A percentile compares a stretch with the other conserved stretches of the same genome.
These are phyloP conservation scores for Paraplagusia blochii DNA, from an alignment of 2,113 vertebrate genomes.

Conservation along the genomic window DNA sequence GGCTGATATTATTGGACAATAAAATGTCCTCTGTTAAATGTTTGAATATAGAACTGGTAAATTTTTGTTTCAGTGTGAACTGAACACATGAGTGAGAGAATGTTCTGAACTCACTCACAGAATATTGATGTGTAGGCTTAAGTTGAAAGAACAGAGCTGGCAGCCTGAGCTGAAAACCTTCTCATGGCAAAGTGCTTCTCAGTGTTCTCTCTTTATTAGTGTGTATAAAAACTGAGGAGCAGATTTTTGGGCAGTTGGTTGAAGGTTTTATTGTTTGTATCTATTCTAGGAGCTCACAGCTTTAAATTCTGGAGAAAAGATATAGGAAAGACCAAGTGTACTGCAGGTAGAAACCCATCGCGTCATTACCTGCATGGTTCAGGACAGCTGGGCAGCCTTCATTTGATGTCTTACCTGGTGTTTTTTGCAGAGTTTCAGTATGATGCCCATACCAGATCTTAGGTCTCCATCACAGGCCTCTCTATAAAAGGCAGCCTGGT, in stretches of 20 bases:
- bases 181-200: no score
- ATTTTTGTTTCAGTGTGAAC: no score
- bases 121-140: constrained; percentile 9
- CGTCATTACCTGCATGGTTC: neutral
- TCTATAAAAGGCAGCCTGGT: constrained; percentile 20
- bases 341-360: neutral
- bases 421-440: constrained; percentile 6
- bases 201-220: no score
- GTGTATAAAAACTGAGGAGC: no score
- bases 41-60: no score
- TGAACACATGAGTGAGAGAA: constrained; percentile 4
- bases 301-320: neutral
- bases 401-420: constrained; percentile 2
- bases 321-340: neutral
- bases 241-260: no score
- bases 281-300: neutral
- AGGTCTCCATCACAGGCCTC: constrained; percentile 16
- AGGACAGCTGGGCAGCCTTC: neutral
- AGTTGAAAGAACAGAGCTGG: constrained; percentile 7
- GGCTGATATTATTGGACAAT: no score
- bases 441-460: constrained; percentile 1
- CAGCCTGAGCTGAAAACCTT: neutral
- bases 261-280: neutral
- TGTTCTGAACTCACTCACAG: constrained; percentile 21
- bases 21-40: no score